Evolutionary conservation across 2,888 invertebrate species (phyloP), one percentile per base, ranked within the genome.

Genomic region (Acrobasis repandana): DNA sequence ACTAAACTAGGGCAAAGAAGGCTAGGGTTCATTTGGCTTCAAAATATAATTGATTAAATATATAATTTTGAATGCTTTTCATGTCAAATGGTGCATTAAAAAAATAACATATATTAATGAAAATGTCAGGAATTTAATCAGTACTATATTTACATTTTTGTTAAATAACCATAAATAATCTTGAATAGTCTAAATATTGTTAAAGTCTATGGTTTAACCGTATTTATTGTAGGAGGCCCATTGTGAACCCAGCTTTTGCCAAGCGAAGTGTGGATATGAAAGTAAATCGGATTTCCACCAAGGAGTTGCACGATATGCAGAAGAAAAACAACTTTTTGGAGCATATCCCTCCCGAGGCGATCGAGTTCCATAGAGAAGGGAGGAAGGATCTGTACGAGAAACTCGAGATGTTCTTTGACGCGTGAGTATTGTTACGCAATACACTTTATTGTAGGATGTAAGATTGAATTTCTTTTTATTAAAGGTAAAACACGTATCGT

Each of bases 351-450:
- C 68, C 76, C 59, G 72, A 73, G 11, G 82, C 76, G 65, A 75
- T 91, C 16, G 86, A 93, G 64, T 93, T 94, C 67, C 94, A 95
- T 77, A 93, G 95, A 70, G 80, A 93, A 62, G 94, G 94, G 60
- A 92, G 95, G 74, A 88, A 93, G 67, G 93, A 93, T 68, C 83
- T 95, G 58, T 95, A 95, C 79, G 85, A 74, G 51, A 95, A 94
- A 82, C 76, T 95, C 54, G 95, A 95, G 80, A 92, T 88, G 70
- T 92, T 95, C 76, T 83, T 95, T 63, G 88, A 91, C 73, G 93
- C 93, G 95, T 95, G 86, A 93, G 94, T 93, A 69, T 18, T 36
- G n/a, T n/a, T 34, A 9, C 34, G 52, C 11, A 34, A 34, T 14
- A 52, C 1, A 18, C 48, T 48, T 34, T 56, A 8, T 6, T 28